Base-by-base conservation (phyloP, 2,797 vertebrate species). In the Acanthurus leucopareius region DNA sequence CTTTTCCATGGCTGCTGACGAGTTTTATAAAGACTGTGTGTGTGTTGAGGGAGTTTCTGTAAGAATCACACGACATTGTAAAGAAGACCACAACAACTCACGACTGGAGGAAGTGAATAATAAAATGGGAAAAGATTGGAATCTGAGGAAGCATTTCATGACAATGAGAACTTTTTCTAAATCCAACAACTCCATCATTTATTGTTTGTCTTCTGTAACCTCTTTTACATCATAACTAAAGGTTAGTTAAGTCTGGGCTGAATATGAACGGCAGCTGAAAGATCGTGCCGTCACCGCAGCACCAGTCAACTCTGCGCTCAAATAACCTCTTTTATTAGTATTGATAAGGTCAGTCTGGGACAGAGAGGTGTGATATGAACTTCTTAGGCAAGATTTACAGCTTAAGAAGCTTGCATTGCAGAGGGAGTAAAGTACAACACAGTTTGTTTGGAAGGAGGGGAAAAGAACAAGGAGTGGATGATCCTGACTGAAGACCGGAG, bases 31-130 rank as follows among this genome's bases (percentile, higher is more conserved):
- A 83, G 82, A 86, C 79, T 73, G 73, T 14, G 32, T 80, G 77
- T 67, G 86, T 56, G 94, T 93, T 95, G 89, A 93, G 93, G 95
- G 94, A 93, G 94, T 80, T 64, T 60, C 32, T 72, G 28, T 4
- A 59, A 64, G 65, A 58, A 75, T 78, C 53, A 74, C 68, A 60
- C 47, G 22, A 72, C 62, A 65, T 59, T 58, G 60, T 40, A 87
- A 85, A 63, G 52, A 75, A 64, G 67, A 66, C 63, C 57, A 44
- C 59, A 64, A 42, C 25, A 64, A 51, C 48, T 48, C 32, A 22
- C 35, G 17, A 56, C 15, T 7, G 19, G 25, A 5, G 28, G 20
- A 76, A 60, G 47, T 48, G 15, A 19, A 53, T 42, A 67, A n/a
- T 44, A 6, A 14, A 19, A 56, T n/a, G 49, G 15, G 22, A 69